These are phyloP conservation scores for Hemicentrotus pulcherrimus DNA, from an alignment of 35 echinoderm and acorn worm genomes.

Conservation along the genomic window DNA sequence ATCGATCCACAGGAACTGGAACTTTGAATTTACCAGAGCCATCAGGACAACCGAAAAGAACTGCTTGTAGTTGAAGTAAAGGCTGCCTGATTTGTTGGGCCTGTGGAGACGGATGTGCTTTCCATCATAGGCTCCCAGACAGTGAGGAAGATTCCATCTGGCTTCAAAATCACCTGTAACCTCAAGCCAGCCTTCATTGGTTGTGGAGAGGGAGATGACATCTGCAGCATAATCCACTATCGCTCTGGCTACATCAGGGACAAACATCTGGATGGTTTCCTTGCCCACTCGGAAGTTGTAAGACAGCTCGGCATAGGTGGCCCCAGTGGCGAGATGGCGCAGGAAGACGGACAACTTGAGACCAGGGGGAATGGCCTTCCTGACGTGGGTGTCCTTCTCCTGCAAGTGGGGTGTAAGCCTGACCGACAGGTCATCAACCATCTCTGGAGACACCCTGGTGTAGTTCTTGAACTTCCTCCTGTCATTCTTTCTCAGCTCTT, in stretches of 20 bases:
- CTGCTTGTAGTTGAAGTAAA: constrained; percentile 66
- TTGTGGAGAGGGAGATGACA: constrained; percentile 28
- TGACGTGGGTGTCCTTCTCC: too few species aligned
- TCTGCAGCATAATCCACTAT: constrained; percentile 43
- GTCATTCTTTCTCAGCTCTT: too few species aligned
- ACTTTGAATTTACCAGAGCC: constrained; percentile 61
- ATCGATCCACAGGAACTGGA: constrained; percentile 62
- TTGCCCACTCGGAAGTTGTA: constrained; percentile 33
- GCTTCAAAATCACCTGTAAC: constrained; percentile 38
- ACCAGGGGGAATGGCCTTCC: background rate
- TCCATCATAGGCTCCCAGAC: constrained; percentile 57
- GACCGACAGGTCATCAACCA: too few species aligned
- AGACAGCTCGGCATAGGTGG: constrained; percentile 18
- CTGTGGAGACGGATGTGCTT: constrained; percentile 50
- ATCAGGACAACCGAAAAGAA: constrained; percentile 59
- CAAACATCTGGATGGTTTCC: constrained; percentile 29
- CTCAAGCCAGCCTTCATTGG: constrained; percentile 35
- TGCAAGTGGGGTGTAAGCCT: too few species aligned
- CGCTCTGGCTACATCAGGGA: constrained; percentile 32
- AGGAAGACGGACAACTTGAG: constrained; percentile 25
- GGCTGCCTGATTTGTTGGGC: constrained; percentile 48
- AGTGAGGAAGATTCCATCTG: constrained; percentile 61
- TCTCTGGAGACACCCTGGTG: too few species aligned
- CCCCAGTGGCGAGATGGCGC: constrained; percentile 33
- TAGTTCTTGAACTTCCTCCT: too few species aligned